Evolutionary conservation across 2,888 invertebrate genomes (phyloP), one percentile per base, ranked within the genome.

Genomic region (Parnassius orleans): DNA sequence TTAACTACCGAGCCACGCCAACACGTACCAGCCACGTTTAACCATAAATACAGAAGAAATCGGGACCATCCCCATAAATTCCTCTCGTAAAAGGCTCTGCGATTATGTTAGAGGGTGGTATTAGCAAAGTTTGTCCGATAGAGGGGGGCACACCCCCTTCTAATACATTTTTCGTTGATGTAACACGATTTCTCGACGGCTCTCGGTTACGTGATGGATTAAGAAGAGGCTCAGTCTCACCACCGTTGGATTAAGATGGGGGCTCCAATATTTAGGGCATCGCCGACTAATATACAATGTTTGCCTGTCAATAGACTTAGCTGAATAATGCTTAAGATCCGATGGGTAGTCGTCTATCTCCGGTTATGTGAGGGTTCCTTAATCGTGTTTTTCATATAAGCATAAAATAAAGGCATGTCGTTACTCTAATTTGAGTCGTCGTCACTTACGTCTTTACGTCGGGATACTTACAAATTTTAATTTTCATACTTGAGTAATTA

Each of bases 131-230:
- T 91, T 90, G 90, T 89, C 90, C 90, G 90, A 90, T 90, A 81
- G 82, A 74, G 80, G 83, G 82, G 83, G 78, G 68, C 67, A 59
- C 53, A 72, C 72, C 79, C 78, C 78, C 84, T 81, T 85, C 88
- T 92, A 92, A 92, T 92, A 92, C 90, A 92, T 92, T 92, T 92
- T 92, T 92, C 92, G 92, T 92, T 90, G 91, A 92, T 92, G 91
- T 92, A 91, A 92, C 92, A 90, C 91, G 91, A 91, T 92, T 92
- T 92, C 90, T 88, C 89, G 90, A 86, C 85, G 90, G 87, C 86
- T 86, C 84, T 85, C 86, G 84, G 88, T 91, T 92, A 92, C 92
- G 92, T 92, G 92, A 92, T 90, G 91, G 92, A 92, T 92, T 92
- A 92, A 90, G 88, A 84, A 84, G 83, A 78, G 83, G 79, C 86